These are phyloP conservation scores for Euborellia annulipes DNA, from an alignment of 1,140 invertebrate species.

Conservation along the genomic window DNA sequence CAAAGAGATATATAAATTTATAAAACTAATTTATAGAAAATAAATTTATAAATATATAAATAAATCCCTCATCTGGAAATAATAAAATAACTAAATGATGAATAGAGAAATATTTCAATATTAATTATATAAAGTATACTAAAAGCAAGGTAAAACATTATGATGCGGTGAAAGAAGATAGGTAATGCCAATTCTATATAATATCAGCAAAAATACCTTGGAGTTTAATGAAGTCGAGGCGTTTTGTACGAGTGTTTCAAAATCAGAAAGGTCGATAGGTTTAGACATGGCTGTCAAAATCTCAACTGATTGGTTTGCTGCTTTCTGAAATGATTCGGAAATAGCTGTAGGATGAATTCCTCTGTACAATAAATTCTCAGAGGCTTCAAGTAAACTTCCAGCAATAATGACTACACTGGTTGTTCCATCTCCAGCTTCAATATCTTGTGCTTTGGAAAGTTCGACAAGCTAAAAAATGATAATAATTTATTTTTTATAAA, in stretches of 20 bases:
- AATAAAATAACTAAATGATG: too few relatives aligned
- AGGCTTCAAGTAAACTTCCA: conserved; percentile 87
- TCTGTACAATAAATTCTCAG: conserved; percentile 79
- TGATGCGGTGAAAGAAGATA: too few relatives aligned
- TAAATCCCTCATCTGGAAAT: too few relatives aligned
- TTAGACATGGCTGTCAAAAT: conserved; percentile 76
- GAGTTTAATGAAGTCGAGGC: conserved; percentile 96
- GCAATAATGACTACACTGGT: conserved; percentile 94
- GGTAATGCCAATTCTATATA: too few relatives aligned
- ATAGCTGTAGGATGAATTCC: conserved; percentile 97
- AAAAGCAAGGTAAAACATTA: too few relatives aligned
- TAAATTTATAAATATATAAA: too few relatives aligned
- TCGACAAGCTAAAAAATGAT: conserved; percentile 68
- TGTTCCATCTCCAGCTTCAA: conserved; percentile 98
- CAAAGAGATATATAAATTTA: too few relatives aligned
- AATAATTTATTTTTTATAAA: conserved; percentile 1
- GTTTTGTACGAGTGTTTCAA: conserved; percentile 77
- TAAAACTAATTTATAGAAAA: too few relatives aligned
- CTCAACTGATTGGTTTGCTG: conserved; percentile 67
- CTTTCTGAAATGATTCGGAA: conserved; percentile 91
- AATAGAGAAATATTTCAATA: too few relatives aligned
- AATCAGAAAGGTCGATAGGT: conserved; percentile 74
- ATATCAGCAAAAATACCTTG: conserved; percentile 53
- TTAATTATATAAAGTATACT: too few relatives aligned
- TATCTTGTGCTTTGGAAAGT: conserved; percentile 94